phyloP scores from a whole-genome alignment of 2,888 invertebrate species.

The Pyrrhosoma nymphula region DNA sequence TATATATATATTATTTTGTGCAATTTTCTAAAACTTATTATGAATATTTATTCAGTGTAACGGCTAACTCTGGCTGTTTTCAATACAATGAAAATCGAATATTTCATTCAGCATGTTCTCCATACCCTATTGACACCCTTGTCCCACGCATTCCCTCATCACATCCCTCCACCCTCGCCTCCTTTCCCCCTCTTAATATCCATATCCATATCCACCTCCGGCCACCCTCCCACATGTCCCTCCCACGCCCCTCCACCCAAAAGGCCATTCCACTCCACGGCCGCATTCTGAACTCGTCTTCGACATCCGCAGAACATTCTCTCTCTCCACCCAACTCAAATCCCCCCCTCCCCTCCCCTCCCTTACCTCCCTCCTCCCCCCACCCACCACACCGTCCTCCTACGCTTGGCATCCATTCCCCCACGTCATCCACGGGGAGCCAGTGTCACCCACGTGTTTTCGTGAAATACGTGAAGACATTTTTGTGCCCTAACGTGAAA shows the following conservation, averaged over 20 bases:
- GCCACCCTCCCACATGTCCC: neutral
- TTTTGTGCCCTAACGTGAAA: too few relatives aligned
- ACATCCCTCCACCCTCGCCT: neutral
- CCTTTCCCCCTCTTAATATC: neutral
- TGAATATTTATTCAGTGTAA: too few relatives aligned
- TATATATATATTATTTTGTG: too few relatives aligned
- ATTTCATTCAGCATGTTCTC: too few relatives aligned
- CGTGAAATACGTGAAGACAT: too few relatives aligned
- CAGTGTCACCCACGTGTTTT: too few relatives aligned
- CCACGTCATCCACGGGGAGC: too few relatives aligned
- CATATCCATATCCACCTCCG: neutral
- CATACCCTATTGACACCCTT: too few relatives aligned
- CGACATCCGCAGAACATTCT: constrained; percentile 23
- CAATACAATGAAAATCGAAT: too few relatives aligned
- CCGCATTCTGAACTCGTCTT: constrained; percentile 11
- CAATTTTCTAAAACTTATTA: too few relatives aligned
- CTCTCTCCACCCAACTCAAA: neutral
- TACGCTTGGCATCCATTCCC: too few relatives aligned
- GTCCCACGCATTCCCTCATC: neutral
- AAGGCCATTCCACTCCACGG: neutral
- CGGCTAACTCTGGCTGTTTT: too few relatives aligned
- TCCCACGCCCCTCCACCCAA: neutral
- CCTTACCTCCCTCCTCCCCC: neutral
- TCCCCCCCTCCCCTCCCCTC: neutral
- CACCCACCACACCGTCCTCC: neutral